Percentiles rank a stretch among this genome's conserved stretches.
Evolutionary conservation across 2,113 vertebrate species (phyloP).

Genomic region (Melanotaenia duboulayi): DNA sequence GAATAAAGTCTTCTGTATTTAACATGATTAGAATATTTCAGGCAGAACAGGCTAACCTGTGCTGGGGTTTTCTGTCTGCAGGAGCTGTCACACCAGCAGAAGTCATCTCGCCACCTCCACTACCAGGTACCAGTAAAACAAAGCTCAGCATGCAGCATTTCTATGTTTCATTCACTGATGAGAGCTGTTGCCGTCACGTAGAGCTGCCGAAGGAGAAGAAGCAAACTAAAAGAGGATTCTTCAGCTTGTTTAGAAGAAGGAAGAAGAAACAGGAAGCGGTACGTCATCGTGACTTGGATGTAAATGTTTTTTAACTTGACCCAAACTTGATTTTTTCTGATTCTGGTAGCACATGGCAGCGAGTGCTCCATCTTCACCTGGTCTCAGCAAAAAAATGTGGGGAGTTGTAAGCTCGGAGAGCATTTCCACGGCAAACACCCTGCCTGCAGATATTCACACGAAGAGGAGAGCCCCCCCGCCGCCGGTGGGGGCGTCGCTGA

Average conservation of each 20-base stretch:
- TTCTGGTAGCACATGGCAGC: conserved; percentile 77
- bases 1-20: too few species aligned
- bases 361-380: conserved; percentile 85
- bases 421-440: conserved; percentile 77
- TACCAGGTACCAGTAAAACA: conserved; percentile 42
- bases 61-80: conserved; percentile 20
- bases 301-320: not conserved
- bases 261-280: conserved; percentile 90
- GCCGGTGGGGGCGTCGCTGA: conserved; percentile 84
- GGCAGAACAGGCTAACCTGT: too few species aligned
- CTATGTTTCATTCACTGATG: not conserved
- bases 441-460: conserved; percentile 83
- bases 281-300: conserved; percentile 18
- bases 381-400: conserved; percentile 78
- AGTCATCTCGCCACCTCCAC: conserved; percentile 29
- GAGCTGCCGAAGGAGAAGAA: conserved; percentile 80
- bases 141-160: not conserved
- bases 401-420: conserved; percentile 70
- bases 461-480: conserved; percentile 90
- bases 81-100: conserved; percentile 46
- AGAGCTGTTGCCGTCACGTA: not conserved
- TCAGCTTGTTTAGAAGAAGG: conserved; percentile 89
- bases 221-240: conserved; percentile 87
- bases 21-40: too few species aligned
- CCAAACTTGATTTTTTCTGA: not conserved